Evolutionary conservation across 2,888 invertebrate species (phyloP).

Genomic region (Leuctra nigra): DNA sequence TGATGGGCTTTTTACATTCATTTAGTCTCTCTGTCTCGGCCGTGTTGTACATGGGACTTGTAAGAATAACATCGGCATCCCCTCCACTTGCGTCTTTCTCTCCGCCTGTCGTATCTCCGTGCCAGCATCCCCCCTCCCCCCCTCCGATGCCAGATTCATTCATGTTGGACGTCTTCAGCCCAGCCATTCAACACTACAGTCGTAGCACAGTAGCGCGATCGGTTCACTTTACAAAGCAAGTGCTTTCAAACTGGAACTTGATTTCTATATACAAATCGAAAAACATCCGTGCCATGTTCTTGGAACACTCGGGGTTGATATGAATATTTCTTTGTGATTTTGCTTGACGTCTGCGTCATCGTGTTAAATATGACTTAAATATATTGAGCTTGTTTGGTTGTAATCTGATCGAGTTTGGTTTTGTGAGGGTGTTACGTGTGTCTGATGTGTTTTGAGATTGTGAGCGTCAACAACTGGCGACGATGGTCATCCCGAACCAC

Average conservation of each 20-base stretch:
- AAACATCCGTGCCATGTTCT: neutral
- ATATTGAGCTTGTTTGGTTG: no score
- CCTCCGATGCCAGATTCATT: conserved; percentile 20
- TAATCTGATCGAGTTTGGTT: no score
- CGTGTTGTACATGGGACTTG: neutral
- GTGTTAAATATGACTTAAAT: neutral
- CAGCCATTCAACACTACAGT: conserved; percentile 22
- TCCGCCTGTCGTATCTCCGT: neutral
- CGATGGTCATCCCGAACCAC: neutral
- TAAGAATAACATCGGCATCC: neutral
- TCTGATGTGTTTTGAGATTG: no score
- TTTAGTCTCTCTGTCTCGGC: neutral
- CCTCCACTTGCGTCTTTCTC: neutral
- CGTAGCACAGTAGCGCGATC: conserved; percentile 8
- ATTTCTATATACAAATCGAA: conserved; percentile 1
- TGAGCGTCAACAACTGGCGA: neutral
- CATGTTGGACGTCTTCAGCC: conserved; percentile 15
- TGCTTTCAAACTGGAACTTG: neutral
- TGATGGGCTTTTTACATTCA: neutral
- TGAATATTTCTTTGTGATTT: neutral
- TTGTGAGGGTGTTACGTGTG: no score
- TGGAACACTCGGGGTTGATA: neutral
- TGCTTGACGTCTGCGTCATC: neutral
- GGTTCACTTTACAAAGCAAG: neutral
- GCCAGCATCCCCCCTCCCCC: conserved; percentile 23